Evolutionary conservation across 2,888 invertebrate genomes (phyloP), one percentile per base, ranked within the genome.

Genomic region (Ectropis crepuscularia): DNA sequence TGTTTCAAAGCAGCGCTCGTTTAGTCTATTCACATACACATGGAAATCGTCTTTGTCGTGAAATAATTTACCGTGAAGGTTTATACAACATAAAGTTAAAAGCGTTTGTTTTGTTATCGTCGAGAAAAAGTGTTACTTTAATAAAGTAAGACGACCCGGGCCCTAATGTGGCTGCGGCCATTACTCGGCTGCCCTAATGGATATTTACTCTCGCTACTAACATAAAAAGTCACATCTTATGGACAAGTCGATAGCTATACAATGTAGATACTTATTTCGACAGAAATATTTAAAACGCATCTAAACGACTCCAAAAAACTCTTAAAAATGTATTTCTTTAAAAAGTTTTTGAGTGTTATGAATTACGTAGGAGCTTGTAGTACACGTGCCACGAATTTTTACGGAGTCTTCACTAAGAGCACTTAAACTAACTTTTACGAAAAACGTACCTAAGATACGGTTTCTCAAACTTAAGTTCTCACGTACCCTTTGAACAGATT

Each of bases 131-230:
- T 78, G 74, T 71, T 72, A 75, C 74, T 77, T 78, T 82, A 83
- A 82, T 81, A 82, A 79, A 74, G 75, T 79, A 80, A 76, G 73
- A 74, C 82, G 79, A 81, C 80, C 80, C 80, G 80, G 70, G 71
- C 76, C 78, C 79, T 87, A 87, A 88, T 86, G 86, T 83, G 75
- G 78, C 76, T 77, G 72, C 69, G 71, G 76, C 82, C 86, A 85
- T 87, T 87, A 87, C 86, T 85, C 80, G 78, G 76, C 74, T 76
- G 73, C 77, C 77, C 81, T 88, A 89, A 89, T 89, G 87, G 88
- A 87, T 85, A 88, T 89, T 86, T 86, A 87, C 85, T 83, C 82
- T 81, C 77, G 71, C 75, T 78, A 78, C 73, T 77, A 77, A 85
- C 85, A 86, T 87, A 86, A 87, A 87, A 88, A 83, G 78, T 82